A percentile compares a stretch with the other conserved stretches of the same genome.
phyloP scores from a whole-genome alignment of 2,113 vertebrate genomes.

The Irena cyanogastra region DNA sequence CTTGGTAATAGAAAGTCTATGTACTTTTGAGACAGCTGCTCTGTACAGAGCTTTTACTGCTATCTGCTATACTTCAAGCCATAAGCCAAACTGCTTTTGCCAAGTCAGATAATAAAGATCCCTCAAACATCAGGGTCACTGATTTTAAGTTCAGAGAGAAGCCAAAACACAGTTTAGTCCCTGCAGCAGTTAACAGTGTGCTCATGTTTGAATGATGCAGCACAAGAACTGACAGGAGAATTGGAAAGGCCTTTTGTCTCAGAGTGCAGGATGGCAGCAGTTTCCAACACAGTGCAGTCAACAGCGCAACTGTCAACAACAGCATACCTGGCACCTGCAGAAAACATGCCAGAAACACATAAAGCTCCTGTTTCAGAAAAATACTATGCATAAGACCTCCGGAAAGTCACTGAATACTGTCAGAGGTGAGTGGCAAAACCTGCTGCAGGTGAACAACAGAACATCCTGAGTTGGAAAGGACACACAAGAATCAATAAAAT shows the following conservation, averaged over 20 bases:
- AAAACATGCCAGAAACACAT: background rate
- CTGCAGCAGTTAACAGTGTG: background rate
- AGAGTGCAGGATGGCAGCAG: background rate
- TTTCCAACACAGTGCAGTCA: background rate
- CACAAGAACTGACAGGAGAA: background rate
- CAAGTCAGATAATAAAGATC: background rate
- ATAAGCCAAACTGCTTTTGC: background rate
- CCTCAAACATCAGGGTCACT: background rate
- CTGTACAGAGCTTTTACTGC: slow-evolving; percentile 31
- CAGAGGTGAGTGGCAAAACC: background rate
- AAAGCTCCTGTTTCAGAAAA: background rate
- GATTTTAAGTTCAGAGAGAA: background rate
- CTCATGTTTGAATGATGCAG: background rate
- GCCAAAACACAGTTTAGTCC: background rate
- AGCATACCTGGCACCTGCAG: background rate
- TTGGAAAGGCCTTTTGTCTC: background rate
- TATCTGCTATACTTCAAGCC: background rate
- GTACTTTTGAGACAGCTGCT: slow-evolving; percentile 4
- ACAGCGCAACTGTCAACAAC: background rate
- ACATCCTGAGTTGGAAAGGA: background rate
- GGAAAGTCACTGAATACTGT: background rate
- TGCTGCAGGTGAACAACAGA: background rate
- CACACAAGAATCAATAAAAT: background rate
- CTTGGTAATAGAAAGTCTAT: background rate
- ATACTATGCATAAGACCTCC: background rate